Evolutionary conservation across 2,797 vertebrate species (phyloP).

Genomic region (Anguilla anguilla): DNA sequence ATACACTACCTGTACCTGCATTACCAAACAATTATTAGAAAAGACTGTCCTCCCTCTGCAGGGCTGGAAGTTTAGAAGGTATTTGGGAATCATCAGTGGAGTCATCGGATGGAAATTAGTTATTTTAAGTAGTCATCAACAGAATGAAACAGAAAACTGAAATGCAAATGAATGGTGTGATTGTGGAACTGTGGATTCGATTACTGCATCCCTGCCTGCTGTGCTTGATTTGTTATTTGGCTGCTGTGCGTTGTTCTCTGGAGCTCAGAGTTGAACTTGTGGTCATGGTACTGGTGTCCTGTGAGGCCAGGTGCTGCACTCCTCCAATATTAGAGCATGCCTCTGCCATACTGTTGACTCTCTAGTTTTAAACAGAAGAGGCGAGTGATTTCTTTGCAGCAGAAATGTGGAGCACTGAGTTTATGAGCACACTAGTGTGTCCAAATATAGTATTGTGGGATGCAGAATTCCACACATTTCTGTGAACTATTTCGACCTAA

Average conservation of each 20-base stretch:
- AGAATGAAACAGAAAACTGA: background rate
- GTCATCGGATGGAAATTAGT: background rate
- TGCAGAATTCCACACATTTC: conserved; percentile 13
- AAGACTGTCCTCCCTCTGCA: background rate
- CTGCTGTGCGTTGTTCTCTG: background rate
- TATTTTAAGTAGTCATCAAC: background rate
- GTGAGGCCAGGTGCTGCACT: background rate
- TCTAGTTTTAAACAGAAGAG: background rate
- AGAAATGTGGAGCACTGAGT: background rate
- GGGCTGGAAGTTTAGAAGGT: background rate
- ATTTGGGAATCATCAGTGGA: background rate
- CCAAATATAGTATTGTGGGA: background rate
- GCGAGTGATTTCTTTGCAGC: background rate
- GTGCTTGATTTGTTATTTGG: background rate
- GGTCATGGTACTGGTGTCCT: background rate
- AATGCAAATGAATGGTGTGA: background rate
- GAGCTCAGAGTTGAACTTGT: background rate
- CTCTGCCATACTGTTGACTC: background rate
- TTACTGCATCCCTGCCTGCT: too few relatives aligned
- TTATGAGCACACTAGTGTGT: background rate
- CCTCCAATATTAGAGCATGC: background rate
- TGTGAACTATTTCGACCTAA: background rate
- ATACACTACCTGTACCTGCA: too few relatives aligned
- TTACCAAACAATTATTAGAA: background rate
- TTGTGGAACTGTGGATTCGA: background rate